These are phyloP conservation scores for Pardosa pseudoannulata DNA, from an alignment of 2,888 invertebrate species.

Conservation along the genomic window DNA sequence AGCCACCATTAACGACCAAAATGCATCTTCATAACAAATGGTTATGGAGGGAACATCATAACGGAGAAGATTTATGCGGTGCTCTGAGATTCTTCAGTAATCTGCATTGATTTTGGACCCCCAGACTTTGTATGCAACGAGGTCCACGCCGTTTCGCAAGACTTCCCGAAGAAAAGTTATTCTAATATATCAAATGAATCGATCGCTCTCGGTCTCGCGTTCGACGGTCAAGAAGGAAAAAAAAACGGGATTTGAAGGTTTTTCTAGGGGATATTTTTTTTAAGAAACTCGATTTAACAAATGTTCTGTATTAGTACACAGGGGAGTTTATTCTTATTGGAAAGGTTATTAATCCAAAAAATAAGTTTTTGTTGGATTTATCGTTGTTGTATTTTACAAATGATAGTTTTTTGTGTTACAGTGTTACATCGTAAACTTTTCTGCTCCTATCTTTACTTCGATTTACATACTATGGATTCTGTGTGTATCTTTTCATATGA, in stretches of 20 bases:
- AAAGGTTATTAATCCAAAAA: no score
- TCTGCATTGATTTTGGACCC: constrained; percentile 69
- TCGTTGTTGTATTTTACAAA: no score
- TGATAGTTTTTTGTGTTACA: no score
- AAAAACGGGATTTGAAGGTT: background rate
- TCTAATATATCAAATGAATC: constrained; percentile 2
- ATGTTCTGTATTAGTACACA: no score
- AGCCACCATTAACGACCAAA: constrained; percentile 63
- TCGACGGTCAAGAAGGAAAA: background rate
- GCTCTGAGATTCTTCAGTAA: constrained; percentile 44
- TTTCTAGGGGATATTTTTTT: no score
- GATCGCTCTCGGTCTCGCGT: background rate
- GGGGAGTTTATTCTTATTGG: no score
- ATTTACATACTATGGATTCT: no score
- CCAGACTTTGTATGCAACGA: background rate
- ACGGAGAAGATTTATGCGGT: constrained; percentile 65
- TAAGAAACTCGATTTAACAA: no score
- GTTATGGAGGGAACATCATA: constrained; percentile 66
- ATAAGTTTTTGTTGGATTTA: no score
- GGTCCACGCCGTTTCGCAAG: background rate
- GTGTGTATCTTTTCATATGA: no score
- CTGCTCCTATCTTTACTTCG: no score
- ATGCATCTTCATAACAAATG: constrained; percentile 71
- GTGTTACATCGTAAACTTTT: no score
- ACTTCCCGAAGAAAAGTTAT: constrained; percentile 3